Evolutionary conservation across 2,888 invertebrate genomes (phyloP).

Genomic region (Acholoe squamosa): DNA sequence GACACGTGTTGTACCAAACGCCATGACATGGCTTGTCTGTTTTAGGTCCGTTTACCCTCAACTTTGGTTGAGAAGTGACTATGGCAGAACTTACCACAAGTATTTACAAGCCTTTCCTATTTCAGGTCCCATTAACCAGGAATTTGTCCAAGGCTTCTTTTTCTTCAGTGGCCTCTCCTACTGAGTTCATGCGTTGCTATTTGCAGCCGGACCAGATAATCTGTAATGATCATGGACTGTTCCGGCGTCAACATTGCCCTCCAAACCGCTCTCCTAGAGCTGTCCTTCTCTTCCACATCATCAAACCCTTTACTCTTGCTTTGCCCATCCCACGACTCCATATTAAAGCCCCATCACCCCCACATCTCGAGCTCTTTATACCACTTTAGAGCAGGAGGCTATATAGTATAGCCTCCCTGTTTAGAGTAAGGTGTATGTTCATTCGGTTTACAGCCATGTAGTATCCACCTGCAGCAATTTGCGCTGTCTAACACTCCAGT

Average conservation of each 20-base stretch:
- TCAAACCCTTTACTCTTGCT: neutral
- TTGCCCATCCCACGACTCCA: neutral
- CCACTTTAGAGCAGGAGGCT: too few relatives aligned
- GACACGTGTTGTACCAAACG: too few relatives aligned
- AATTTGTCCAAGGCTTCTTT: neutral
- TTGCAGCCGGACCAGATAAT: neutral
- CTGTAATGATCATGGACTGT: neutral
- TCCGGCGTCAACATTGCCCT: neutral
- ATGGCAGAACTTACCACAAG: neutral
- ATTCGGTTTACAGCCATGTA: too few relatives aligned
- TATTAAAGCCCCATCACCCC: neutral
- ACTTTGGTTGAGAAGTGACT: too few relatives aligned
- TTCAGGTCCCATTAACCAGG: neutral
- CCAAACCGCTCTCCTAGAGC: neutral
- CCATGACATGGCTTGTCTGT: too few relatives aligned
- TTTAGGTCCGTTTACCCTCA: too few relatives aligned
- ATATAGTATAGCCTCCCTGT: too few relatives aligned
- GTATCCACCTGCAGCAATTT: neutral
- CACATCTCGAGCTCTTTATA: too few relatives aligned
- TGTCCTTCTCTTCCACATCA: neutral
- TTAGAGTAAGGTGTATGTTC: too few relatives aligned
- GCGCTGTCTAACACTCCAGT: neutral
- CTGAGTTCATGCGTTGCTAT: neutral
- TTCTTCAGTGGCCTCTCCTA: neutral
- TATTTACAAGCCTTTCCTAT: slow-evolving; percentile 31